phyloP scores from a whole-genome alignment of 2,888 invertebrate species.

The Agonopterix alstromeriana region DNA sequence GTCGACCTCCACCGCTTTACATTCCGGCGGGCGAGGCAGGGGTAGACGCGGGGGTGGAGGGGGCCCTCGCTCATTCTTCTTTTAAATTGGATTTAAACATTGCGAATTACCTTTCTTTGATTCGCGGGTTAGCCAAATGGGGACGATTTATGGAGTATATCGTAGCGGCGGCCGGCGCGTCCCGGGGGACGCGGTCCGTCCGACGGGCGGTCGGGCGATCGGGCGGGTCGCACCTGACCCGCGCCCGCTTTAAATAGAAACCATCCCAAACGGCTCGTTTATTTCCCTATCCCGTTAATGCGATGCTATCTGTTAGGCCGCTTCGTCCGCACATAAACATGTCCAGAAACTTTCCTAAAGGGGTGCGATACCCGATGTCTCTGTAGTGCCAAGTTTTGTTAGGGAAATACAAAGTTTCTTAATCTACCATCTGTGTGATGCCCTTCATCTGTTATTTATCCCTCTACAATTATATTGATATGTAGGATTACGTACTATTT shows the following conservation, averaged over 20 bases:
- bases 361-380: too few relatives aligned
- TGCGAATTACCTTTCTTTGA: constrained; percentile 70
- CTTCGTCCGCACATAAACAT: not conserved
- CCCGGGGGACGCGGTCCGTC: constrained; percentile 15
- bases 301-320: constrained; percentile 59
- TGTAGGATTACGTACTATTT: too few relatives aligned
- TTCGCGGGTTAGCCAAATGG: constrained; percentile 70
- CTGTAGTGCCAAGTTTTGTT: too few relatives aligned
- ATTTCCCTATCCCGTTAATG: constrained; percentile 53
- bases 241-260: constrained; percentile 45
- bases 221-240: constrained; percentile 27
- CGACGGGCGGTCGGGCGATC: constrained; percentile 34
- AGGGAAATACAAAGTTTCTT: not conserved
- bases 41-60: not conserved
- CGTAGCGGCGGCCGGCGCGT: constrained; percentile 24
- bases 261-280: constrained; percentile 35
- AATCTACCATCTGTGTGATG: not conserved
- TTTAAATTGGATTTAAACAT: constrained; percentile 69
- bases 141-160: constrained; percentile 62
- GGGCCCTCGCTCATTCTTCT: constrained; percentile 18
- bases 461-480: too few relatives aligned
- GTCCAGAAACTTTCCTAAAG: too few relatives aligned
- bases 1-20: constrained; percentile 11
- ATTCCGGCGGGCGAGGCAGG: constrained; percentile 7
- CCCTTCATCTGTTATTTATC: too few relatives aligned